Evolutionary conservation across 2,797 vertebrate genomes (phyloP), one percentile per base, ranked within the genome.

Genomic region (Peromyscus melanophrys): DNA sequence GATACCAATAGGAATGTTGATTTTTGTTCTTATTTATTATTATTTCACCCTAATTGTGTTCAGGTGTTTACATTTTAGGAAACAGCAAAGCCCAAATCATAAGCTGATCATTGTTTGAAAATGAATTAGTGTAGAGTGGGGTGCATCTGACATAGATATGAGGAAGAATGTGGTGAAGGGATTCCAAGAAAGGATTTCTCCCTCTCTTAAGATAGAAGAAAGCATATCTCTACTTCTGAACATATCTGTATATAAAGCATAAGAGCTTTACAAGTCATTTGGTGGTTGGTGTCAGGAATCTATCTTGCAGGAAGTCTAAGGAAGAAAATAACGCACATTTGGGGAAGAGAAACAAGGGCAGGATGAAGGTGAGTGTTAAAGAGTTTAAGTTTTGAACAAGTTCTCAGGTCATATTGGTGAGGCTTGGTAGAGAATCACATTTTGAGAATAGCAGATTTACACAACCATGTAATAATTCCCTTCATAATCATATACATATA

Each of bases 301-400:
- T 52, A 57, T 89, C 19, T 43, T 71, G 69, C 43, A 63, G 11
- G 21, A 2, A 37, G 46, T 3, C 61, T 37, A 9, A 75, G 57
- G 46, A 71, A 95, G 55, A 71, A 76, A 3, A 12, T 3, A 57
- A 78, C 12, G 14, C 12, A 61, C 0, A 14, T 3, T 0, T 75
- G 34, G 0, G 17, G 19, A 34, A 19, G 25, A 86, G 80, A 94
- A 71, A 77, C 14, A 61, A 82, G 27, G 43, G 6, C 0, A 11
- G 7, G 11, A 31, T 11, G 19, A 69, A 34, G 49, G n/a, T 86
- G 0, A 40, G 4, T 8, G 55, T 43, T 81, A n/a, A 87, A 96
- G n/a, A 91, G 52, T 16, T 77, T 81, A 94, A 52, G 82, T 43
- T 89, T 91, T 67, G 29, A 65, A 61, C n/a, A 77, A 67, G 29